phyloP scores from a whole-genome alignment of 2,113 vertebrate genomes.

The Boleophthalmus pectinirostris region DNA sequence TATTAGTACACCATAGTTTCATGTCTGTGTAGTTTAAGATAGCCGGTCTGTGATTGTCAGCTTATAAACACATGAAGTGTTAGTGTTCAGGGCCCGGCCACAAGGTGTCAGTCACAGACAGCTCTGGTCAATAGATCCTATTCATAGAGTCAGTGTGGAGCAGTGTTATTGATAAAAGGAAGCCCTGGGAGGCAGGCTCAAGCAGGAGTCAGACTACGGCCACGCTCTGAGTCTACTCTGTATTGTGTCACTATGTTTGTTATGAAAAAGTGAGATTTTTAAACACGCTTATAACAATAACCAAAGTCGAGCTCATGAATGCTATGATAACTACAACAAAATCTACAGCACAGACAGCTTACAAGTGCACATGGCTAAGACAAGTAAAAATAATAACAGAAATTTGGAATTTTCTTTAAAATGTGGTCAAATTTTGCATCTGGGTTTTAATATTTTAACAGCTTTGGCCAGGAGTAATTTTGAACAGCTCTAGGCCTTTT shows the following conservation, averaged over 20 bases:
- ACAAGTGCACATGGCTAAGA: no score
- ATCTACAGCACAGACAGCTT: no score
- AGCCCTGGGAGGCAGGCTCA: constrained; percentile 44
- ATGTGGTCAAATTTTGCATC: no score
- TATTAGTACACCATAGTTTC: constrained; percentile 31
- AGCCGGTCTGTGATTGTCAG: constrained; percentile 61
- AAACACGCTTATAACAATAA: neutral
- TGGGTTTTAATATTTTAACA: no score
- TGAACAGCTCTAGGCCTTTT: no score
- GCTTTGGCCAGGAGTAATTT: no score
- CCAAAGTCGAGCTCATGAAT: neutral
- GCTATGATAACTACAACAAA: neutral
- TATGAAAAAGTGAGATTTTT: neutral
- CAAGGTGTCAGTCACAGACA: constrained; percentile 57
- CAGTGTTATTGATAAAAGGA: constrained; percentile 49
- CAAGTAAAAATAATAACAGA: no score
- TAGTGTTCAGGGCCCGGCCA: constrained; percentile 44
- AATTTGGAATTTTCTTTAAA: no score
- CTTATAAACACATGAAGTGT: constrained; percentile 64
- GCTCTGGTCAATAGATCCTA: constrained; percentile 61
- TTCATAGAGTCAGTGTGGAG: constrained; percentile 44
- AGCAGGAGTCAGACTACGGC: constrained; percentile 24
- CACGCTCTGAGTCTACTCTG: neutral
- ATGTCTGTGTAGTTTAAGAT: constrained; percentile 25
- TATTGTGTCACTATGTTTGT: neutral